Base-by-base conservation (phyloP, 2,888 invertebrate genomes). In the Philonicus albiceps region DNA sequence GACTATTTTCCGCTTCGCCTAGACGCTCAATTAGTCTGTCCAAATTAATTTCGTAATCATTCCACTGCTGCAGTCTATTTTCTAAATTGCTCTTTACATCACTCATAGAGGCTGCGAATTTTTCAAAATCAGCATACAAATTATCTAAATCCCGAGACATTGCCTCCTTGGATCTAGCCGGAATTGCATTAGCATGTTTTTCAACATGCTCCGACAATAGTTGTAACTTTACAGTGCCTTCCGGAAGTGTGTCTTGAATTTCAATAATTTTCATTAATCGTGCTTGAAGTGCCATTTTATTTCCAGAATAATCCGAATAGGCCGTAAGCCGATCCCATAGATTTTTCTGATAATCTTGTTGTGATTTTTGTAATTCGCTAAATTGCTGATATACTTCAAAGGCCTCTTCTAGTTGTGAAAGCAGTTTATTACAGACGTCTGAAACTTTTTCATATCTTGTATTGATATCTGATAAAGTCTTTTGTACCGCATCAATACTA, bases 311-410 rank as follows among this genome's bases (percentile, higher is more conserved):
- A 91, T 98, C 98, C 5, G 96, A 96, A 89, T 96, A 95, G 87
- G 95, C 94, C 76, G 96, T 95, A 6, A 98, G 93, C 89, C 96
- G 96, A 90, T 98, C 98, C 96, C 97, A 97, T 53, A 97, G 94
- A 90, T 96, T 96, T 91, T 97, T 98, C 90, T 98, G 97, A 92
- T 97, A 96, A 90, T 98, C 97, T 92, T 97, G 97, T 88, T 97
- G 96, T 0, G 96, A 94, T 91, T 97, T 97, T 89, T 97, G 96
- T 86, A 97, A 93, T 89, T 97, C 97, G 89, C 96, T 95, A 90
- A 98, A 98, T 90, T 96, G 96, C 90, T 97, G 97, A 90, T 97
- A 96, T 7, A 96, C 94, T 87, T 97, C 97, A 84, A 96, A 94
- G 0, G 95, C 95, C 87, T 94, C 94, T 91, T 97, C 97, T 85